A percentile compares a stretch with the other conserved stretches of the same genome.
These are phyloP conservation scores for Malurus elegans DNA, from an alignment of 2,113 vertebrate species.

Conservation along the genomic window DNA sequence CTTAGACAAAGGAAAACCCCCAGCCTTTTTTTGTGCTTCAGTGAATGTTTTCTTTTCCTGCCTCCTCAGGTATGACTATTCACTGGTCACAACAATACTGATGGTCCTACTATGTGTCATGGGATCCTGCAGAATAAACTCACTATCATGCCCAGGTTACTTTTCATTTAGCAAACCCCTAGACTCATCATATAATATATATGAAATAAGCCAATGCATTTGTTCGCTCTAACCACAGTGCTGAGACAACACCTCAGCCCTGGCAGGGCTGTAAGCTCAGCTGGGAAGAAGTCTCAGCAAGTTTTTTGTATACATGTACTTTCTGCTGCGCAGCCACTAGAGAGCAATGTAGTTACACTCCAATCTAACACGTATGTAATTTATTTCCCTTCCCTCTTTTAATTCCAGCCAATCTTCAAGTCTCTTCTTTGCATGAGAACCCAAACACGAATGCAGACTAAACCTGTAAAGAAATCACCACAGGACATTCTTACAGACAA, in stretches of 20 bases:
- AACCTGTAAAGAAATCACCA: background rate
- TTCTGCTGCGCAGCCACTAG: conserved; percentile 45
- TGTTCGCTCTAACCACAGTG: background rate
- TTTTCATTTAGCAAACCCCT: background rate
- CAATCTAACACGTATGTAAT: background rate
- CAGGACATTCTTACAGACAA: background rate
- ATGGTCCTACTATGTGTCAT: background rate
- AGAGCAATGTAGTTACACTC: conserved; percentile 37
- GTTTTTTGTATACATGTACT: background rate
- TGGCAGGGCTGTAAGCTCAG: background rate
- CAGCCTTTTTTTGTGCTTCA: background rate
- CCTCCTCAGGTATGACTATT: background rate
- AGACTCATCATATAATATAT: background rate
- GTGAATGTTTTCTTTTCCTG: background rate
- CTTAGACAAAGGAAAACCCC: background rate
- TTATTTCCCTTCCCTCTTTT: background rate
- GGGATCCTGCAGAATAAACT: background rate
- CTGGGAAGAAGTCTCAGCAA: background rate
- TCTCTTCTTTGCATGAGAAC: background rate
- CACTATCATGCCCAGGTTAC: background rate
- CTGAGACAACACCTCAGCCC: background rate
- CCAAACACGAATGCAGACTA: background rate
- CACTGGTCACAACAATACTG: rapidly evolving
- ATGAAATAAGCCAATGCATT: background rate
- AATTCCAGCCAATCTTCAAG: background rate